These are phyloP conservation scores for Drosophila sp. DNA, from an alignment of 1,140 invertebrate species.

Conservation along the genomic window DNA sequence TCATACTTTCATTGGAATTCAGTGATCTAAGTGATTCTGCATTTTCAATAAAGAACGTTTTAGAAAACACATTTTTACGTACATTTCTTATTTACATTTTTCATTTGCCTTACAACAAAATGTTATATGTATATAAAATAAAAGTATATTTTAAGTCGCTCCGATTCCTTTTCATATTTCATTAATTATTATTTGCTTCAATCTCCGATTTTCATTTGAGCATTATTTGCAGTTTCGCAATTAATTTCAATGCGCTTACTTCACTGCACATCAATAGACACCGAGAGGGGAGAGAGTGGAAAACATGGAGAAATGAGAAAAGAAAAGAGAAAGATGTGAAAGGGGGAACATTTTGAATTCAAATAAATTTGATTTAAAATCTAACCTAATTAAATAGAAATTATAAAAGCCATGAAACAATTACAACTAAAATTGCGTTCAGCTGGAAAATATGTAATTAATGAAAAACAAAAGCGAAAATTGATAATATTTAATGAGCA, in stretches of 20 bases:
- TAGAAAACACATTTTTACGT: no score
- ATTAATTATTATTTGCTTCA: conserved; percentile 52
- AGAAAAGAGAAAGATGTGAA: neutral
- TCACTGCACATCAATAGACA: conserved; percentile 37
- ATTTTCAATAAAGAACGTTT: no score
- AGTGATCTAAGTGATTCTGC: no score
- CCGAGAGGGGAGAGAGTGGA: neutral
- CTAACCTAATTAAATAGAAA: conserved; percentile 44
- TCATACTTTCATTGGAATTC: no score
- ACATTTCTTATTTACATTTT: no score
- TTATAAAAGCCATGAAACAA: conserved; percentile 26
- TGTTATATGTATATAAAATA: no score
- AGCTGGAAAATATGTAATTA: conserved; percentile 61
- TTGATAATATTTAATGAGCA: conserved; percentile 39
- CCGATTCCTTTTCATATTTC: conserved; percentile 11
- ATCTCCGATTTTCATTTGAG: conserved; percentile 31
- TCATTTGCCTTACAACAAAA: no score
- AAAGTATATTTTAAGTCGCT: neutral
- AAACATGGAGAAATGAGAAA: neutral
- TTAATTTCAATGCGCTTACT: conserved; percentile 46
- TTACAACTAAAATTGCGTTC: conserved; percentile 31
- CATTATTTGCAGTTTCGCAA: conserved; percentile 55
- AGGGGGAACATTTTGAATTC: conserved; percentile 34
- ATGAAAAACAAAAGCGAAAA: conserved; percentile 56
- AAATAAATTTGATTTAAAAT: conserved; percentile 56